Conservation (phyloP, 1,140 invertebrate species). For the Macrocentrus cingulum region DNA sequence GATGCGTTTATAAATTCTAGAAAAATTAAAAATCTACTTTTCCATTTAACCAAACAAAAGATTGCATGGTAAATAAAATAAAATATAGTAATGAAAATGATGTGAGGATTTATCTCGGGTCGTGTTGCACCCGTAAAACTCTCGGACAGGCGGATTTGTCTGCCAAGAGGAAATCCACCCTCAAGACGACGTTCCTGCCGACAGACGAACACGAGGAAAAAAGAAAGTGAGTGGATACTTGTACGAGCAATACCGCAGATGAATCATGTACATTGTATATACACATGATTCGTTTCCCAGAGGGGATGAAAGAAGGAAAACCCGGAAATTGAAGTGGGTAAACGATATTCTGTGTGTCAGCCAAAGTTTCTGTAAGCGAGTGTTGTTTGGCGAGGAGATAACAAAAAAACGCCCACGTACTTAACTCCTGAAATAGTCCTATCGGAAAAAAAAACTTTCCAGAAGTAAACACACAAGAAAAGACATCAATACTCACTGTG, state of each 20-base stretch:
- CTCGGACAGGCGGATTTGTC: slow-evolving; percentile 42
- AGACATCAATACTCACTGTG: slow-evolving; percentile 65
- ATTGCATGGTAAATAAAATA: too few relatives aligned
- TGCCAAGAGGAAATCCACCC: slow-evolving; percentile 37
- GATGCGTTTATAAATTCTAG: too few relatives aligned
- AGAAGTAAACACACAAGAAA: neutral
- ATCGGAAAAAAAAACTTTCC: neutral
- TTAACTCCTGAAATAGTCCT: neutral
- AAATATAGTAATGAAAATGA: slow-evolving; percentile 9
- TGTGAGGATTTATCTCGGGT: slow-evolving; percentile 19
- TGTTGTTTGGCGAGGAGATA: too few relatives aligned
- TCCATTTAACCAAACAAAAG: too few relatives aligned
- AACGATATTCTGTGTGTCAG: neutral
- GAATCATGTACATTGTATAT: slow-evolving; percentile 31
- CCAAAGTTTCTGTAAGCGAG: too few relatives aligned
- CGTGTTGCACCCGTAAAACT: slow-evolving; percentile 33
- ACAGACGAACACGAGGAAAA: slow-evolving; percentile 5
- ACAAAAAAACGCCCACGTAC: too few relatives aligned
- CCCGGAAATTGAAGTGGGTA: neutral
- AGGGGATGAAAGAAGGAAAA: too few relatives aligned
- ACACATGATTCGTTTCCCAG: slow-evolving; percentile 1
- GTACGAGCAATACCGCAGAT: slow-evolving; percentile 20
- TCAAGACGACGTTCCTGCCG: slow-evolving; percentile 14
- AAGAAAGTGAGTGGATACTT: neutral
- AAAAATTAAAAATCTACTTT: too few relatives aligned